These are phyloP conservation scores for Saguinus imperator DNA, from an alignment of 2,113 vertebrate species.

Conservation along the genomic window DNA sequence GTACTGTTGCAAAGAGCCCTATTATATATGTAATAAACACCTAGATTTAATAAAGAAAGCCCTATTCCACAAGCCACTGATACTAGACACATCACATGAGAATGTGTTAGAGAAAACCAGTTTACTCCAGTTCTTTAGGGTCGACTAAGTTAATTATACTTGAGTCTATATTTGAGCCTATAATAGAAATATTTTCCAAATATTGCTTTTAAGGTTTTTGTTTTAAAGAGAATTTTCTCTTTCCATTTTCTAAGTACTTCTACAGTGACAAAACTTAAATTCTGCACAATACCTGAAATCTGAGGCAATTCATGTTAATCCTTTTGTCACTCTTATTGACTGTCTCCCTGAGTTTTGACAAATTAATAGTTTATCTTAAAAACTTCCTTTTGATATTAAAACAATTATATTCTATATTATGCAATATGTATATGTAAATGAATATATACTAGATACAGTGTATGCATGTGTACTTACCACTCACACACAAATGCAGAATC, in stretches of 20 bases:
- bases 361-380: not conserved
- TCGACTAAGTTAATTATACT: slow-evolving; percentile 11
- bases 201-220: not conserved
- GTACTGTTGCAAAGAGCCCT: not conserved
- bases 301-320: not conserved
- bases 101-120: not conserved
- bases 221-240: not conserved
- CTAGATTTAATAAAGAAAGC: not conserved
- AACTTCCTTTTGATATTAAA: not conserved
- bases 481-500: not conserved
- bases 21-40: not conserved
- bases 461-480: not conserved
- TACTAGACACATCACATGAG: not conserved
- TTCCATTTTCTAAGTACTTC: not conserved
- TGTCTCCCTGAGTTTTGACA: not conserved
- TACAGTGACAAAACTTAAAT: not conserved
- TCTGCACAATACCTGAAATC: not conserved
- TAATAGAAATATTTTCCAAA: not conserved
- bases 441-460: not conserved
- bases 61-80: not conserved
- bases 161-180: not conserved
- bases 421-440: not conserved
- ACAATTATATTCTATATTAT: not conserved
- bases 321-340: not conserved
- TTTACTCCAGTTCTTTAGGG: not conserved